Base-by-base conservation (phyloP, 1,140 invertebrate genomes). In the Pachypeltis micranthus region DNA sequence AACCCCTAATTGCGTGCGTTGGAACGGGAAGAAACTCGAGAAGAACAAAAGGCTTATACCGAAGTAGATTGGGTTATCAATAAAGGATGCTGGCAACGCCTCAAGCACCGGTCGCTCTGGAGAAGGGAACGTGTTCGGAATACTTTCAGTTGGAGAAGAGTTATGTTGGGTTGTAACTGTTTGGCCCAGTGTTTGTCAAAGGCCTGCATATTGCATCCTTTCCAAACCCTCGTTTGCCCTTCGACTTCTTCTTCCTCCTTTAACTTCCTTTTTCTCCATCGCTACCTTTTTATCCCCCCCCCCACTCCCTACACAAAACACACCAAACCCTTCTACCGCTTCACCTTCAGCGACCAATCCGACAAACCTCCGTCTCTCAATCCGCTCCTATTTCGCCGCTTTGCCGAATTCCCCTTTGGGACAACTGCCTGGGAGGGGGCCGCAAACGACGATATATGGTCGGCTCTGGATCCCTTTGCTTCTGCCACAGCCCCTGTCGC, bases 171-270 rank as follows among this genome's bases (percentile, higher is more conserved):
- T 21, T 51, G 47, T 51, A 51, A 51, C 47, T 51, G 47, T 51
- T 51, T 51, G 47, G 47, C 47, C 47, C 47, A 51, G 47, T 51
- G 47, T 51, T 51, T 51, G 47, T 51, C 47, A 51, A 51, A 51
- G 47, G 47, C 19, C 21, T 51, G 47, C 47, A 51, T 51, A 51
- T 51, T 51, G 47, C 47, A 51, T 51, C 19, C 47, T 39, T 39
- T 39, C 12, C 12, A 21, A 10, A 16, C 47, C 19, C 47, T 51
- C n/a, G 7, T 39, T 10, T 39, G n/a, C 34, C 7, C n/a, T 39
- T n/a, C 34, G 34, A 10, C 7, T n/a, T n/a, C 7, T 39, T 39
- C n/a, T n/a, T n/a, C n/a, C 34, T 7, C 34, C n/a, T n/a, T 7
- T 39, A 39, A 7, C 34, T 10, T 7, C n/a, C 34, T 39, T 7